Evolutionary conservation across 2,888 invertebrate genomes (phyloP), one percentile per base, ranked within the genome.

Genomic region (Salpingus planirostris): DNA sequence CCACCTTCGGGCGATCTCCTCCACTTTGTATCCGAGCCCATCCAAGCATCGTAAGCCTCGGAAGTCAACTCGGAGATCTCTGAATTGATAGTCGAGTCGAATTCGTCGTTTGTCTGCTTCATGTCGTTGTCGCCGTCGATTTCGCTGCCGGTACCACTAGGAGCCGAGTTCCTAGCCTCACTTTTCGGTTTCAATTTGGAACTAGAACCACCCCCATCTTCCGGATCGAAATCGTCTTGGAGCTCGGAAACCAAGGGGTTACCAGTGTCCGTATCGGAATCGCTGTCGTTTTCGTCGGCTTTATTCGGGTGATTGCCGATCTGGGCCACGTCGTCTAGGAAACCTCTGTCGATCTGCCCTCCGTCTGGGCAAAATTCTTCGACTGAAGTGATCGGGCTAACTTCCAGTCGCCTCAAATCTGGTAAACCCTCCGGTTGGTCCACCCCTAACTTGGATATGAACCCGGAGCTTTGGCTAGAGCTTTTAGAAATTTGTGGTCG

Each of bases 231-330:
- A 56, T 91, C 90, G 56, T 91, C 90, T 62, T 86, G 84, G 45
- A 84, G 81, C 28, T 81, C 80, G 13, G 85, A 82, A 0, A 92
- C 87, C 54, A 84, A 67, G 13, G 88, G 88, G 67, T 87, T 88
- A 4, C 73, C 76, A 18, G 73, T 70, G 42, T 79, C 82, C 15
- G 74, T 76, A 36, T 85, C 85, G 24, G 12, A 24, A 11, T 24
- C 24, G 11, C 11, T 4, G 12, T 24, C 24, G 15, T 56, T 41
- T 13, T 57, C 51, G 11, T 62, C 59, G 15, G 59, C 55, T 29
- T 60, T 62, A 7, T 64, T 62, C 14, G 60, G 58, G n/a, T n/a
- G n/a, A n/a, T n/a, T n/a, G n/a, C n/a, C n/a, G 30, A 58, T 55
- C 42, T 65, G 61, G 36, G 60, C 68, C 8, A 67, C 60, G 47